phyloP scores from a whole-genome alignment of 2,113 vertebrate species.

The Micronisus gabar region DNA sequence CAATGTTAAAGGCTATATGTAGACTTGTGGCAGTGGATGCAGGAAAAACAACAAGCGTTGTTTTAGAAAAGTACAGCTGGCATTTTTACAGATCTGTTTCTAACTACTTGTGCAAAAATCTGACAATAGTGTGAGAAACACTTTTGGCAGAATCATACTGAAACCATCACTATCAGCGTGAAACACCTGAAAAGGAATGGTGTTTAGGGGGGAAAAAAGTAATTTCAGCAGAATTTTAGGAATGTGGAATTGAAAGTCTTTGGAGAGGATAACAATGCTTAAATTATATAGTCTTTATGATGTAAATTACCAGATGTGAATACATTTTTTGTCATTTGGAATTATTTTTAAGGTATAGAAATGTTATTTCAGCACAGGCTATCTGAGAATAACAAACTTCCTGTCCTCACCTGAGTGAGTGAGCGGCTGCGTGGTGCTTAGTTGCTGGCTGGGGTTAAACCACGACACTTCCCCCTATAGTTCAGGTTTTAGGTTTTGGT shows the following conservation, averaged over 20 bases:
- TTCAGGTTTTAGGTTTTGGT: neutral
- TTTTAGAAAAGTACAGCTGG: neutral
- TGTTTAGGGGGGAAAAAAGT: neutral
- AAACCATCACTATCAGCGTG: neutral
- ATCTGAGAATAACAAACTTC: neutral
- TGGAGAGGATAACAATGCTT: neutral
- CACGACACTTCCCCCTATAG: neutral
- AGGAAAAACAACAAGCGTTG: rapidly evolving
- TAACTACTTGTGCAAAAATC: neutral
- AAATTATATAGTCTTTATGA: neutral
- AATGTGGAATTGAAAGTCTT: neutral
- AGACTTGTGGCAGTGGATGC: neutral
- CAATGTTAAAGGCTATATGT: neutral
- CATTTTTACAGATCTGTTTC: neutral
- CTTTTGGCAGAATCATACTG: neutral
- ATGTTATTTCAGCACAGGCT: neutral
- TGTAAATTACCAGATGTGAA: neutral
- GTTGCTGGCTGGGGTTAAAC: too few relatives aligned
- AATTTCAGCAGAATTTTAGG: neutral
- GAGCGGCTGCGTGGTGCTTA: too few relatives aligned
- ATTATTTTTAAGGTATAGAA: neutral
- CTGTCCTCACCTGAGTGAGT: too few relatives aligned
- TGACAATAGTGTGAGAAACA: neutral
- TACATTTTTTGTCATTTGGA: neutral
- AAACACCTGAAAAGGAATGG: neutral